Percentiles rank a stretch among this genome's conserved stretches.
Conservation (phyloP, 2,797 vertebrate genomes). For the Pteronotus mesoamericanus region DNA sequence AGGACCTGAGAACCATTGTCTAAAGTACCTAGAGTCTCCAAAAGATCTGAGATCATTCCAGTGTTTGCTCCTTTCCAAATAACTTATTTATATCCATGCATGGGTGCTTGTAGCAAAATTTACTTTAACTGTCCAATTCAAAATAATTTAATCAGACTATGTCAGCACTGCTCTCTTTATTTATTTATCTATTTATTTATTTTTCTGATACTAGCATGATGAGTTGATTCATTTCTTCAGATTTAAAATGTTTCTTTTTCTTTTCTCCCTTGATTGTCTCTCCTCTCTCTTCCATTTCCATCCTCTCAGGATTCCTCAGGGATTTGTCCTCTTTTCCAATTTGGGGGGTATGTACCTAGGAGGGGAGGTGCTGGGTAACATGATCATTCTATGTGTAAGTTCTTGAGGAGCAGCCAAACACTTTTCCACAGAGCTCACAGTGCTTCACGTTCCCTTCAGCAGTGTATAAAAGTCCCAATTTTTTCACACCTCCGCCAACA, state of each 20-base stretch:
- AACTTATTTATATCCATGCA: background rate
- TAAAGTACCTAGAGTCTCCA: background rate
- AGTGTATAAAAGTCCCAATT: background rate
- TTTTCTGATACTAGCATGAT: background rate
- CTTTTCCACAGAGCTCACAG: background rate
- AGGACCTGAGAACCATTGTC: background rate
- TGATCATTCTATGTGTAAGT: background rate
- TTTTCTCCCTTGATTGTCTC: background rate
- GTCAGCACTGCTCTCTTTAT: background rate
- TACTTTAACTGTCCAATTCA: slow-evolving; percentile 19
- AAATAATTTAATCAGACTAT: background rate
- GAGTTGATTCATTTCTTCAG: background rate
- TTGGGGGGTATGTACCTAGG: background rate
- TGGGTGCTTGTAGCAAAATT: background rate
- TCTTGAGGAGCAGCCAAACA: background rate
- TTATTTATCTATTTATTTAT: background rate
- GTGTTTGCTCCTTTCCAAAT: background rate
- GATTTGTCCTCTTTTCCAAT: background rate
- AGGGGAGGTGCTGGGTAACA: background rate
- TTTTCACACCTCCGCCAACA: background rate
- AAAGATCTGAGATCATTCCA: background rate
- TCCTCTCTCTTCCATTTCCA: background rate
- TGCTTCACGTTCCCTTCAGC: background rate
- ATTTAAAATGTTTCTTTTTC: background rate
- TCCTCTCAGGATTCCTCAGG: background rate